phyloP scores from a whole-genome alignment of 2,888 invertebrate genomes.

The Brachyptera risi region DNA sequence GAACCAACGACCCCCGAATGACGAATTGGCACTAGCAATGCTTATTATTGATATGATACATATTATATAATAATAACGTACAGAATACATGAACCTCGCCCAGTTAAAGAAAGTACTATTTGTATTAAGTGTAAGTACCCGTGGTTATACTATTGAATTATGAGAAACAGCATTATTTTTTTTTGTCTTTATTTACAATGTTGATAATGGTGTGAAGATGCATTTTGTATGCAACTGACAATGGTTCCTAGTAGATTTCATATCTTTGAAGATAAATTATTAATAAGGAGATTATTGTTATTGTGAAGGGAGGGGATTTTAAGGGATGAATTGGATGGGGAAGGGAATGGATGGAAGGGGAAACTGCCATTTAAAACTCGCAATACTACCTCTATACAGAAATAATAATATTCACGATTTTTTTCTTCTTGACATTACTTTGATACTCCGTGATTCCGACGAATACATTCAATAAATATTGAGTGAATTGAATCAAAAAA shows the following conservation, averaged over 20 bases:
- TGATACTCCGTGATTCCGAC: no score
- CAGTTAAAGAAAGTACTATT: conserved; percentile 33
- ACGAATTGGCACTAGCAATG: conserved; percentile 31
- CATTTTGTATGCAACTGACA: conserved; percentile 33
- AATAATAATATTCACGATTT: no score
- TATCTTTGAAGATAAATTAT: conserved; percentile 40
- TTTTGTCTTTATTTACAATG: conserved; percentile 33
- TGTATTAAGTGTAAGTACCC: conserved; percentile 35
- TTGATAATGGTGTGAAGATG: conserved; percentile 32
- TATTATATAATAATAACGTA: conserved; percentile 36
- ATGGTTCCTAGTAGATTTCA: conserved; percentile 49
- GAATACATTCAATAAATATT: no score
- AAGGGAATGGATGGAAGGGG: no score
- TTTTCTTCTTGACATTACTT: no score
- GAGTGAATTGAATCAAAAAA: no score
- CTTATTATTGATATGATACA: conserved; percentile 33
- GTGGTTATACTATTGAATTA: conserved; percentile 32
- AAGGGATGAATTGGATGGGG: no score
- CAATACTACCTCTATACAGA: no score
- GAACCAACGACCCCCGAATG: not conserved
- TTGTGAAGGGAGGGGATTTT: conserved; percentile 29
- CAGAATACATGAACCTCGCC: conserved; percentile 36
- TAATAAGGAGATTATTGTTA: conserved; percentile 28
- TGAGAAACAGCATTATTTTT: conserved; percentile 32
- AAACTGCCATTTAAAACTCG: no score